Evolutionary conservation across 2,797 vertebrate genomes (phyloP), one percentile per base, ranked within the genome.

Genomic region (Arnoldichthys spilopterus): DNA sequence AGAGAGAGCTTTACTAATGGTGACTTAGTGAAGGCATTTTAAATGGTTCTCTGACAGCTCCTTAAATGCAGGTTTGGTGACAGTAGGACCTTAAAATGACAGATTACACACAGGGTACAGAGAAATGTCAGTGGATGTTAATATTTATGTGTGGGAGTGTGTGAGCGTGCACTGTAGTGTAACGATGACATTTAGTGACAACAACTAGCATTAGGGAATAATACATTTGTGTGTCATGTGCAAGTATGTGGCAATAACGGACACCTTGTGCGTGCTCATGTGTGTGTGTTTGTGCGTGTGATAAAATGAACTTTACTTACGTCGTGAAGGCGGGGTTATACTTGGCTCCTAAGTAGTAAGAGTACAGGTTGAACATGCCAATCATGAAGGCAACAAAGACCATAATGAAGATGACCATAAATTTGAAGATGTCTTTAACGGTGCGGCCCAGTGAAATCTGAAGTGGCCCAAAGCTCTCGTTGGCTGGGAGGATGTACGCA

Each of bases 351-450:
- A 97, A 94, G 92, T 99, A 99, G 93, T 98, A 98, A 0, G 97
- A 99, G 83, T 99, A 99, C 45, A 99, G 93, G 90, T 99, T 99
- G 93, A 98, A 98, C 97, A 99, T 99, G 82, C 97, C 97, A 1
- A 99, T 97, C 97, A 99, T 99, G 92, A 99, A 99, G 88, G 97
- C 97, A 84, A 99, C 96, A 82, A 99, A 99, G 78, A 99, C 97
- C 97, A 98, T 98, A 89, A 98, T 99, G 93, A 99, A 99, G 91
- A 99, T 99, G 91, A 99, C 97, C 97, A 99, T 99, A 91, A 99
- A 99, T 92, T 99, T 99, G 93, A 99, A 98, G 93, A 99, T 99
- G 79, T 99, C 97, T 89, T 99, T 99, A 85, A 98, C 97, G 0
- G 97, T 99, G 86, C 97, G 96, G 13, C 97, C 97, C 86, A 99